Evolutionary conservation across 2,797 vertebrate species (phyloP).

Genomic region (Chlorospingus flavigularis): DNA sequence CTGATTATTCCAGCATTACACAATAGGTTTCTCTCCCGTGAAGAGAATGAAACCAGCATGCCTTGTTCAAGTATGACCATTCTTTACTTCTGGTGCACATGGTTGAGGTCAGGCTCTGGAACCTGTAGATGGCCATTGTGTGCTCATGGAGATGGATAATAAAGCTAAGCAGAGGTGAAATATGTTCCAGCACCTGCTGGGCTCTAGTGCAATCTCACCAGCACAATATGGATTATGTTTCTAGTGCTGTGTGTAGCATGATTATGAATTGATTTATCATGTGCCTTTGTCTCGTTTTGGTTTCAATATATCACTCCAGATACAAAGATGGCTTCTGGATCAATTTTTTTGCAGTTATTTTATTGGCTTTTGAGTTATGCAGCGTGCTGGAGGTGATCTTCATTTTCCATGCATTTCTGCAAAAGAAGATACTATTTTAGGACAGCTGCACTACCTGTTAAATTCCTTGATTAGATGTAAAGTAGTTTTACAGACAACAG

Average conservation of each 20-base stretch:
- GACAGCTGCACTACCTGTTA: not conserved
- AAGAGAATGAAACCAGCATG: not conserved
- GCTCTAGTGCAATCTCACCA: not conserved
- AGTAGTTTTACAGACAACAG: not conserved
- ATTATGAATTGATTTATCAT: not conserved
- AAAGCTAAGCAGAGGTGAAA: not conserved
- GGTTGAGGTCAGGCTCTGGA: not conserved
- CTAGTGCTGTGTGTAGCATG: not conserved
- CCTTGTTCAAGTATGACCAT: not conserved
- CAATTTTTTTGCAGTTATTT: not conserved
- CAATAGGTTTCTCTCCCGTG: not conserved
- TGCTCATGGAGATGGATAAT: not conserved
- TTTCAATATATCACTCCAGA: not conserved
- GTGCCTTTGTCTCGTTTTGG: not conserved
- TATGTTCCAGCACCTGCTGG: not conserved
- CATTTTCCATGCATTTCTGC: not conserved
- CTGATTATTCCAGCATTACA: not conserved
- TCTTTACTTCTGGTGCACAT: fast-evolving
- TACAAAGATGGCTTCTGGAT: not conserved
- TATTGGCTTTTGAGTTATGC: not conserved
- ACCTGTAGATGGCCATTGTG: not conserved
- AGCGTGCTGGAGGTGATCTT: not conserved
- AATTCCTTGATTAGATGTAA: not conserved
- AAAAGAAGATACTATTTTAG: not conserved
- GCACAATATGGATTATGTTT: not conserved